Evolutionary conservation across 2,797 vertebrate species (phyloP).

Genomic region (Pseudopleuronectes americanus): DNA sequence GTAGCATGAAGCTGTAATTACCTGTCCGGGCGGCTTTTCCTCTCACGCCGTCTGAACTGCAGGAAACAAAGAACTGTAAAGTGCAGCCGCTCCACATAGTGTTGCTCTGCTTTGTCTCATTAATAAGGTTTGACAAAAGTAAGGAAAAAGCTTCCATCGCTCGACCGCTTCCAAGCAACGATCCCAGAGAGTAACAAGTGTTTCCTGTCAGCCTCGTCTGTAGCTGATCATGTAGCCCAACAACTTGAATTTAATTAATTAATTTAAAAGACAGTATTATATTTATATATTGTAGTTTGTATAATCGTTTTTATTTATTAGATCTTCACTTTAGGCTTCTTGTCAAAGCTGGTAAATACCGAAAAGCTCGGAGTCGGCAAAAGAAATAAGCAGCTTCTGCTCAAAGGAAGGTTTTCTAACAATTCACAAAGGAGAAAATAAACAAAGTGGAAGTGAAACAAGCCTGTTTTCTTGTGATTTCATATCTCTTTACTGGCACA

Average conservation of each 20-base stretch:
- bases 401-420: slow-evolving; percentile 9
- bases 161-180: too few species aligned
- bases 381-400: slow-evolving; percentile 11
- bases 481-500: slow-evolving; percentile 49
- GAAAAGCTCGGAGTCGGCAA: slow-evolving; percentile 6
- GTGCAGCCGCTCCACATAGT: slow-evolving; percentile 22
- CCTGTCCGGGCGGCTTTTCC: not conserved
- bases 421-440: slow-evolving; percentile 18
- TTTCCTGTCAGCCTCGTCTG: slow-evolving; percentile 31
- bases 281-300: not conserved
- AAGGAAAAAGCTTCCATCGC: slow-evolving; percentile 20
- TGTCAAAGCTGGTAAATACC: not conserved
- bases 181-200: slow-evolving; percentile 25
- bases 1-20: slow-evolving; percentile 45
- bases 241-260: slow-evolving; percentile 6
- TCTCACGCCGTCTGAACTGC: too few species aligned
- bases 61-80: not conserved
- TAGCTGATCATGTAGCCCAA: slow-evolving; percentile 12
- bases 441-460: slow-evolving; percentile 70
- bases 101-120: slow-evolving; percentile 17
- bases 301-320: slow-evolving; percentile 18
- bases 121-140: slow-evolving; percentile 14
- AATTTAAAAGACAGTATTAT: not conserved
- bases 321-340: slow-evolving; percentile 19
- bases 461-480: slow-evolving; percentile 51